phyloP scores from a whole-genome alignment of 1,140 invertebrate genomes.

The Papilio glaucus region DNA sequence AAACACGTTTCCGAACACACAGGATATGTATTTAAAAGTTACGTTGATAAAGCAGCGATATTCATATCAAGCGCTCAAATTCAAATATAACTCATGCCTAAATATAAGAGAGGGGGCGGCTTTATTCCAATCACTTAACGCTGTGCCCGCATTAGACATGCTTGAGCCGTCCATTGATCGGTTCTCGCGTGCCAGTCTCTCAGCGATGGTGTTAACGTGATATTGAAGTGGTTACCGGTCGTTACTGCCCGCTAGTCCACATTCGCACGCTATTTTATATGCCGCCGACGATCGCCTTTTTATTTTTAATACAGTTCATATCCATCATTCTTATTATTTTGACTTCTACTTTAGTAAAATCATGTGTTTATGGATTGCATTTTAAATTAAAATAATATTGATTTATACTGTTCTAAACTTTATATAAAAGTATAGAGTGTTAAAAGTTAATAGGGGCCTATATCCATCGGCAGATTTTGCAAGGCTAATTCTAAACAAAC shows the following conservation, averaged over 20 bases:
- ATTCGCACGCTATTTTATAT: background rate
- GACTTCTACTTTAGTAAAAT: no score
- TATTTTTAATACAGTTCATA: background rate
- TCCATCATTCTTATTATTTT: background rate
- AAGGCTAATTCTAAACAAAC: no score
- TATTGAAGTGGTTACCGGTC: background rate
- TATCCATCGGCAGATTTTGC: no score
- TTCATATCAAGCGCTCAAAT: background rate
- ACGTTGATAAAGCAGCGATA: conserved; percentile 3
- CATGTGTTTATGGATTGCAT: no score
- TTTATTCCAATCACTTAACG: background rate
- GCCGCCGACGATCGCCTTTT: background rate
- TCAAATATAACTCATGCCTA: background rate
- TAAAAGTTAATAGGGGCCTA: no score
- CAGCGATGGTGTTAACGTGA: background rate
- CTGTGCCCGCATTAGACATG: background rate
- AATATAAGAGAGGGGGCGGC: no score
- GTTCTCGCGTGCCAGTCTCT: conserved; percentile 6
- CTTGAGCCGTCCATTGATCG: background rate
- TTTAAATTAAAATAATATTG: no score
- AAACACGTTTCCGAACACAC: no score
- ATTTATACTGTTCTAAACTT: no score
- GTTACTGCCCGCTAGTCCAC: background rate
- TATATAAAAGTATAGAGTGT: no score
- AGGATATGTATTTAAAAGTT: conserved; percentile 8